Conservation (phyloP, 2,797 vertebrate species). For the Cyclura pinguis region DNA sequence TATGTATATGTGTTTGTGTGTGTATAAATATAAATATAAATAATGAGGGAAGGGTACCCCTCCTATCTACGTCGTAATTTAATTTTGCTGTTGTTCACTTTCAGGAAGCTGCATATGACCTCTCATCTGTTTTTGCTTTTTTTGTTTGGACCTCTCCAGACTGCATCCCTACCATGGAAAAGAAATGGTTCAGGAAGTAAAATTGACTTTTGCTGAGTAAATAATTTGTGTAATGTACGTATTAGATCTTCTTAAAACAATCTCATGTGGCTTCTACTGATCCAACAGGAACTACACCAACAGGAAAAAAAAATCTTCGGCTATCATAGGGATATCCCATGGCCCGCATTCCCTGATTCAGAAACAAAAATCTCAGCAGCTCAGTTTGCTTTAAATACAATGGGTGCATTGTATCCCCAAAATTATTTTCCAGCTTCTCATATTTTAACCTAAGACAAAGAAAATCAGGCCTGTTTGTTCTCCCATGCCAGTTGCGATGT, state of each 20-base stretch:
- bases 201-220: not conserved
- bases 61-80: no score
- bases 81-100: no score
- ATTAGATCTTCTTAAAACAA: not conserved
- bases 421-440: not conserved
- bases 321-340: not conserved
- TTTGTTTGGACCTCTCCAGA: no score
- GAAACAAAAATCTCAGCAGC: not conserved
- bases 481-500: not conserved
- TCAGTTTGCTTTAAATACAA: not conserved
- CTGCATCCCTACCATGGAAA: no score
- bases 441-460: not conserved
- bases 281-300: not conserved
- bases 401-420: not conserved
- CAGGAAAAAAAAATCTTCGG: not conserved
- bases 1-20: no score
- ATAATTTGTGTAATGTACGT: not conserved
- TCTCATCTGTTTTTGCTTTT: no score
- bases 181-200: no score
- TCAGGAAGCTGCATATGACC: no score
- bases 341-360: not conserved
- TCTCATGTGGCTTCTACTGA: no score
- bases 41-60: no score
- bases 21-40: no score
- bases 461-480: no score